Evolutionary conservation across 2,113 vertebrate genomes (phyloP), one percentile per base, ranked within the genome.

Genomic region (Apistogramma diplotaenia): DNA sequence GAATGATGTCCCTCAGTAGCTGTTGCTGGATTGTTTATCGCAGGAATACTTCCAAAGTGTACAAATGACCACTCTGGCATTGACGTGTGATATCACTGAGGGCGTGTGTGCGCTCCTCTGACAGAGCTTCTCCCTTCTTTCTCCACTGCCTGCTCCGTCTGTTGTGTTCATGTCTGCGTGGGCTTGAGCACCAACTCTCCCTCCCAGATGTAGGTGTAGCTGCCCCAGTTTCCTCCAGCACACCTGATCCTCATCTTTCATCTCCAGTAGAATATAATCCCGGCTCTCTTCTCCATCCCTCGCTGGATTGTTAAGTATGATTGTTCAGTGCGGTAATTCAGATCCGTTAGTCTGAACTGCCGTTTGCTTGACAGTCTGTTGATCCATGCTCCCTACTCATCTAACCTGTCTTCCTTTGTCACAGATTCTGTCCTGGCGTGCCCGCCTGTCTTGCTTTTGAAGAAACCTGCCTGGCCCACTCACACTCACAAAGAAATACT

Each of bases 1-100:
- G 7, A 49, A 49, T 49, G 6, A 49, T 18, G 15, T 49, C 46
- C 15, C 46, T 19, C 46, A 18, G 6, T 18, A 19, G 46, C 8
- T 49, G 43, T 16, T 46, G 46, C 19, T 15, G 5, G 15, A 16
- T 18, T 49, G 46, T 49, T 18, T 46, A 16, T 67, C 15, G 37
- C 18, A 49, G 62, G 40, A 70, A 70, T 29, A 70, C 40, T 70
- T 70, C 40, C 40, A 49, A 67, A 49, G 62, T 25, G 29, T 43
- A 27, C 40, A 70, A 46, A 29, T 49, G 43, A 49, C 10, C 43
- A 70, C 62, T 70, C 62, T 49, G 25, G 5, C 9, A 70, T 29
- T 70, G 43, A 51, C 0, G 3, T 6, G 16, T 51, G 0, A 70
- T 25, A 49, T 29, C 7, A 67, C 23, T 43, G 12, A 21, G 2